Conservation (phyloP, 2,888 invertebrate species). For the Callosobruchus maculatus region DNA sequence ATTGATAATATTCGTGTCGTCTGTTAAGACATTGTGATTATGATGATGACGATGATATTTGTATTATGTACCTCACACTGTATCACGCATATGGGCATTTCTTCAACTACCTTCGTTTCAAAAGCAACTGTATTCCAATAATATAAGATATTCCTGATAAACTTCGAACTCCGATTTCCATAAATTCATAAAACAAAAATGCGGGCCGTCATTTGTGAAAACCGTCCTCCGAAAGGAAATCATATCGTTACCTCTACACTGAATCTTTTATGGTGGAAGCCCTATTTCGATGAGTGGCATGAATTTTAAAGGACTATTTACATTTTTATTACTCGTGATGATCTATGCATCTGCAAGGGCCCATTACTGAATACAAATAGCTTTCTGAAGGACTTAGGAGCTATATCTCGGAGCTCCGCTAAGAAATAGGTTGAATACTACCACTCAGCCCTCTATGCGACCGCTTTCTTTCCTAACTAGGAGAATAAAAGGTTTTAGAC, state of each 20-base stretch:
- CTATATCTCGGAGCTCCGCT: background rate
- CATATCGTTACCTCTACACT: background rate
- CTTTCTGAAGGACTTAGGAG: background rate
- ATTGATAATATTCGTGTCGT: no score
- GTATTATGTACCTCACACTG: no score
- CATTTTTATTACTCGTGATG: background rate
- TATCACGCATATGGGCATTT: no score
- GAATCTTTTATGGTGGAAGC: background rate
- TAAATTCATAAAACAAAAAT: background rate
- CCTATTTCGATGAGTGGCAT: background rate
- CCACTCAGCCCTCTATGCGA: background rate
- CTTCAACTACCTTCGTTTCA: no score
- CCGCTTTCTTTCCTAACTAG: background rate
- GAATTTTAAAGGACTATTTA: background rate
- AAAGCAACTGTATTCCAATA: no score
- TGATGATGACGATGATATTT: no score
- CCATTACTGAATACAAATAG: background rate
- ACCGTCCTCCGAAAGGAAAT: background rate
- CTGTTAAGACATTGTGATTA: no score
- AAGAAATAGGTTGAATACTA: background rate
- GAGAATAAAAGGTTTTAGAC: background rate
- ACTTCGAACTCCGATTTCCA: background rate
- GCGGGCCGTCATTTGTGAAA: background rate
- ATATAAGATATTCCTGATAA: background rate
- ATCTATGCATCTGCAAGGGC: background rate